phyloP scores from a whole-genome alignment of 2,113 vertebrate genomes.

The Chlamydotis undulata region DNA sequence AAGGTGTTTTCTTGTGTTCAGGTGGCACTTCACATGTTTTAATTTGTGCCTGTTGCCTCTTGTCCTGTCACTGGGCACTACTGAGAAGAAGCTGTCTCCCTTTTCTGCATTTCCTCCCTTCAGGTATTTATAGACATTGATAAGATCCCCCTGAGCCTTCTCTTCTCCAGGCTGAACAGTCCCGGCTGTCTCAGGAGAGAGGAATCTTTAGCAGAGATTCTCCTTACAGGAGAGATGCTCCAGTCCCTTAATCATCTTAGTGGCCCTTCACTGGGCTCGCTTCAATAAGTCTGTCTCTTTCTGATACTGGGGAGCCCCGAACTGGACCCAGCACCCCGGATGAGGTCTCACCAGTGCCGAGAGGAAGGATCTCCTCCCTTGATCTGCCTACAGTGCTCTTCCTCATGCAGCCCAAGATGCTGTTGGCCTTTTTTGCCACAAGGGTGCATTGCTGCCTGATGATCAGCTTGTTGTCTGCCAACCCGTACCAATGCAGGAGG shows the following conservation, averaged over 20 bases:
- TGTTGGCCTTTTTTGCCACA: not conserved
- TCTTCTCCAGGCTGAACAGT: not conserved
- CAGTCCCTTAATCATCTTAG: not conserved
- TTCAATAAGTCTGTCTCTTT: accelerated
- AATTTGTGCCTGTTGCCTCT: not conserved
- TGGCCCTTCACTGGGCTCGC: not conserved
- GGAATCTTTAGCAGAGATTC: too few species aligned
- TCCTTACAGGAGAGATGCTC: not conserved
- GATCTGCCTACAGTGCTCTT: not conserved
- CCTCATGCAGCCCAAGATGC: not conserved
- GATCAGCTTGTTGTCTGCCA: not conserved
- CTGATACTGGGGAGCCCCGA: not conserved
- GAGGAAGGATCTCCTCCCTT: not conserved
- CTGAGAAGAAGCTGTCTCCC: not conserved
- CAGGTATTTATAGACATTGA: not conserved
- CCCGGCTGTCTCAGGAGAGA: not conserved
- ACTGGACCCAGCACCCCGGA: accelerated
- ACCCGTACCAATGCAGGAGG: too few species aligned
- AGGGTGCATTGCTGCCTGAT: not conserved
- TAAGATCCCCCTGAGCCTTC: not conserved
- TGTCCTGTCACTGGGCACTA: accelerated
- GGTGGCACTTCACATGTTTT: not conserved
- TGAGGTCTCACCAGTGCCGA: not conserved
- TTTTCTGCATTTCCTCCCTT: not conserved
- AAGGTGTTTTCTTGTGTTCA: not conserved